A percentile compares a stretch with the other conserved stretches of the same genome.
phyloP scores from a whole-genome alignment of 2,888 invertebrate genomes.

The Eilema sororculum region DNA sequence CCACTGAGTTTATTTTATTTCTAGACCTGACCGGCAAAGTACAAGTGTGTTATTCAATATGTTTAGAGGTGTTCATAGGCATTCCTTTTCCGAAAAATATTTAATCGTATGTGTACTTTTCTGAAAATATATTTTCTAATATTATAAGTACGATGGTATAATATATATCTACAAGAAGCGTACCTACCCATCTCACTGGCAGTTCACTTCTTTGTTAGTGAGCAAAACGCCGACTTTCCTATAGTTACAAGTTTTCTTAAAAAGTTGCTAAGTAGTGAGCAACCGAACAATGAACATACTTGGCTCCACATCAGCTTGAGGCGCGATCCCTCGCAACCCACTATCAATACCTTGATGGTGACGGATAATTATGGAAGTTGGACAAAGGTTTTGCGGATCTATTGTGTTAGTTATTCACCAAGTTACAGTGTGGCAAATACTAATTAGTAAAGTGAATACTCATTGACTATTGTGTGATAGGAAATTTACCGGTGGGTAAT shows the following conservation, averaged over 20 bases:
- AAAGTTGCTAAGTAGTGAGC: not conserved
- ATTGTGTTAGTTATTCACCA: not conserved
- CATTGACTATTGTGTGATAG: not conserved
- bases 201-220: not conserved
- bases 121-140: too few species aligned
- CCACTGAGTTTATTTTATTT: too few species aligned
- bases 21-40: too few species aligned
- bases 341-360: not conserved
- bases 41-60: too few species aligned
- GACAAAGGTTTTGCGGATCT: not conserved
- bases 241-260: not conserved
- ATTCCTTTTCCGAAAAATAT: too few species aligned
- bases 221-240: not conserved
- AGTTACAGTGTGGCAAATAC: not conserved
- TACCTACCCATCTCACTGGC: too few species aligned
- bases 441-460: not conserved
- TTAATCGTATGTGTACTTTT: too few species aligned
- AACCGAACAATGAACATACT: not conserved
- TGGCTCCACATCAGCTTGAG: not conserved
- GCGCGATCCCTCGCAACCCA: not conserved
- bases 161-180: too few species aligned
- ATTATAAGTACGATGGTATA: too few species aligned
- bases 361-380: not conserved
- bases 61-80: too few species aligned
- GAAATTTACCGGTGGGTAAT: not conserved